phyloP scores from a whole-genome alignment of 2,888 invertebrate species.

The Archips xylosteana region DNA sequence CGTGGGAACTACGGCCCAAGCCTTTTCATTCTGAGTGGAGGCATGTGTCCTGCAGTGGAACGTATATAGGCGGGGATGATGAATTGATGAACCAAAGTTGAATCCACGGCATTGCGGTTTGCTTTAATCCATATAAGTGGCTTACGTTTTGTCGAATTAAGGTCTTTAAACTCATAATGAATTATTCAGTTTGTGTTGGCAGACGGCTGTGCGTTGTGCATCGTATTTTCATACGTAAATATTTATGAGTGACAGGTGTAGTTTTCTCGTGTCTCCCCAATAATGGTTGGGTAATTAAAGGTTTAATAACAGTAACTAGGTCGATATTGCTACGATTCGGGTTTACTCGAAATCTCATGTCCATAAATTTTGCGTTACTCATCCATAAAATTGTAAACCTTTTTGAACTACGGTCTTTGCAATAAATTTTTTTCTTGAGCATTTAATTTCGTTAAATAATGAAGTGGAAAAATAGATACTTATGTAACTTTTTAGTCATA shows the following conservation, averaged over 20 bases:
- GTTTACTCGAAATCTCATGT: neutral
- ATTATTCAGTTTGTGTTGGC: conserved; percentile 34
- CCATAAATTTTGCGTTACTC: no score
- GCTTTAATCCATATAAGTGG: conserved; percentile 36
- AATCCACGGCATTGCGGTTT: conserved; percentile 20
- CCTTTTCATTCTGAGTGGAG: no score
- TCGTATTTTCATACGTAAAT: conserved; percentile 36
- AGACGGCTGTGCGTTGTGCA: conserved; percentile 20
- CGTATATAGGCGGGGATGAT: no score
- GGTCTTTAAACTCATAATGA: conserved; percentile 34
- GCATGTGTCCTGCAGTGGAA: no score
- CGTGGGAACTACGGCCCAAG: no score
- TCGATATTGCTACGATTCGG: neutral
- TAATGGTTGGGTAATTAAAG: neutral
- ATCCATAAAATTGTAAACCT: no score
- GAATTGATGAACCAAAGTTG: conserved; percentile 23
- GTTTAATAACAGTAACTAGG: neutral
- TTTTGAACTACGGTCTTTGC: no score
- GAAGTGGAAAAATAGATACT: no score
- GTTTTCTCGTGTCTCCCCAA: conserved; percentile 16
- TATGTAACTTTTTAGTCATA: no score
- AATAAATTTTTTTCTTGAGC: no score
- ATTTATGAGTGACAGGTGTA: conserved; percentile 39
- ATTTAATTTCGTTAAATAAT: no score
- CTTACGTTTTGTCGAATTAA: conserved; percentile 36